These are phyloP conservation scores for Ochropleura plecta DNA, from an alignment of 2,888 invertebrate species.

Conservation along the genomic window DNA sequence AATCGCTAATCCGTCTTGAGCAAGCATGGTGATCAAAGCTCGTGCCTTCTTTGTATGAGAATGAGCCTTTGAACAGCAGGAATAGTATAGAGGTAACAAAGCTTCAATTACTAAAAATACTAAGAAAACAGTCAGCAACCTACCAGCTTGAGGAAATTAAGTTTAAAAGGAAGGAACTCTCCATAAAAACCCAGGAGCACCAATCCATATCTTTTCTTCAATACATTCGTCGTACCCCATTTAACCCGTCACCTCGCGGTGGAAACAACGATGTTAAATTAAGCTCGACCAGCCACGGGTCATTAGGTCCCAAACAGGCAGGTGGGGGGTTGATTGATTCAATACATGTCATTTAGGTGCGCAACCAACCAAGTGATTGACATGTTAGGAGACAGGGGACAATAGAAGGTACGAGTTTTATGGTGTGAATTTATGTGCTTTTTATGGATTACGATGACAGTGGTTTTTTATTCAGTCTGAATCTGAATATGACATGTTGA, in stretches of 20 bases:
- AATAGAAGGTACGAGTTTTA: conserved; percentile 20
- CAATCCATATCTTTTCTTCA: conserved; percentile 36
- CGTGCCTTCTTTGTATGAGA: no score
- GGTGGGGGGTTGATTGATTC: conserved; percentile 83
- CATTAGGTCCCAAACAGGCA: conserved; percentile 76
- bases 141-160: neutral
- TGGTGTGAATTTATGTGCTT: conserved; percentile 28
- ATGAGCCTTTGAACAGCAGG: no score
- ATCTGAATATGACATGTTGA: no score
- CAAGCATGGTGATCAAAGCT: no score
- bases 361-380: conserved; percentile 69
- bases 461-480: neutral
- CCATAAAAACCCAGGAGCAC: conserved; percentile 29
- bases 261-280: conserved; percentile 80
- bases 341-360: conserved; percentile 72
- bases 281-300: conserved; percentile 80
- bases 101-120: no score
- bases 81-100: no score
- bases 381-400: conserved; percentile 51
- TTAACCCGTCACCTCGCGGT: conserved; percentile 72
- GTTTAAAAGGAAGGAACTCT: neutral
- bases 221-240: conserved; percentile 58
- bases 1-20: no score
- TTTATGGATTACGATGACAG: neutral
- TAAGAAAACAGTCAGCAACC: neutral